These are phyloP conservation scores for Muntiacus muntjak DNA, from an alignment of 2,113 vertebrate species.

Conservation along the genomic window DNA sequence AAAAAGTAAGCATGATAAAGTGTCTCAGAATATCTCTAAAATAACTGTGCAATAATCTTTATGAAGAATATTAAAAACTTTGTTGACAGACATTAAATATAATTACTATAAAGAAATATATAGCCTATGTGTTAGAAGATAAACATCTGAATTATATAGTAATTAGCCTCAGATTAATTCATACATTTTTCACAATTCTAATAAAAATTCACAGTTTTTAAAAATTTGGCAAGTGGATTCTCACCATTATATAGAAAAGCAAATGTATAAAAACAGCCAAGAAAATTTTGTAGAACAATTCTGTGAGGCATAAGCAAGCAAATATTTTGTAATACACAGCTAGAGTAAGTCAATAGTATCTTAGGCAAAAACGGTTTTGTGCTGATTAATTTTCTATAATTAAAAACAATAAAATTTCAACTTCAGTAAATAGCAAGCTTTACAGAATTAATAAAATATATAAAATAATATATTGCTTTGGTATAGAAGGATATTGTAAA, in stretches of 20 bases:
- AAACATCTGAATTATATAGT: background rate
- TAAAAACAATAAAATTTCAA: background rate
- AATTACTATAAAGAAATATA: background rate
- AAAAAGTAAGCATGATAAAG: background rate
- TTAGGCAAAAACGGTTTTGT: background rate
- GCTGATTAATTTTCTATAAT: background rate
- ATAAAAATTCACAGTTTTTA: background rate
- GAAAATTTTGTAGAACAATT: background rate
- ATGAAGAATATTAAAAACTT: slow-evolving; percentile 11
- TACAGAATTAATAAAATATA: background rate
- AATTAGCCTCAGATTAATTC: background rate
- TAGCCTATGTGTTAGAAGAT: background rate
- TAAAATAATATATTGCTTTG: background rate
- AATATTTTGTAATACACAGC: background rate
- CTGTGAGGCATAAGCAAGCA: background rate
- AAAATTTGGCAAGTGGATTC: background rate
- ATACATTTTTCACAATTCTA: background rate
- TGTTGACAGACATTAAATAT: background rate
- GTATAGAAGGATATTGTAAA: background rate
- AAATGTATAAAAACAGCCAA: background rate
- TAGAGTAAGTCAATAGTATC: background rate
- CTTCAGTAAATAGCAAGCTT: background rate
- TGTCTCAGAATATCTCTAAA: background rate
- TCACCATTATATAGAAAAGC: background rate
- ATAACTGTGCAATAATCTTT: background rate